Percentiles rank a stretch among this genome's conserved stretches.
phyloP scores from a whole-genome alignment of 2,797 vertebrate species.

The Thripadectes ignobilis region DNA sequence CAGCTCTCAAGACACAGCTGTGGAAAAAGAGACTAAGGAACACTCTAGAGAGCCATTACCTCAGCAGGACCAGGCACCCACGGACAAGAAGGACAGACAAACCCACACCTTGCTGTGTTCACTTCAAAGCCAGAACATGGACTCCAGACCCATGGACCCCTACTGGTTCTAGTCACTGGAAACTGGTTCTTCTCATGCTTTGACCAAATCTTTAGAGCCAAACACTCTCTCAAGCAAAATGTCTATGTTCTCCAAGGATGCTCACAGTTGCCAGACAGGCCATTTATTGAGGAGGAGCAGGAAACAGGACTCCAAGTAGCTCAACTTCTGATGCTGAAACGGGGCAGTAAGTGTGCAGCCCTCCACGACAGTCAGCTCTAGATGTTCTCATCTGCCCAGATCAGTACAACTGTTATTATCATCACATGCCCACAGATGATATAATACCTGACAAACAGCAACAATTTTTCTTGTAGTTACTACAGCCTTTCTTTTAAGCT shows the following conservation, averaged over 20 bases:
- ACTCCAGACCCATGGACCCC: not conserved
- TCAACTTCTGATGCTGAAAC: not conserved
- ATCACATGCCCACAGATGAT: not conserved
- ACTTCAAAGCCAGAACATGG: not conserved
- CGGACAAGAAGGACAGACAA: not conserved
- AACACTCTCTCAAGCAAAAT: not conserved
- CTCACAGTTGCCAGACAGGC: not conserved
- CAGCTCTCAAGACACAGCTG: not conserved
- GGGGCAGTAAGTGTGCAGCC: not conserved
- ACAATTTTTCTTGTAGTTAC: not conserved
- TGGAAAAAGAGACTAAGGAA: not conserved
- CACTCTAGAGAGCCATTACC: not conserved
- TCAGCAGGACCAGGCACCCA: not conserved
- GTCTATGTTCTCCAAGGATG: not conserved
- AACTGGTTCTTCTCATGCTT: not conserved
- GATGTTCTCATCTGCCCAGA: not conserved
- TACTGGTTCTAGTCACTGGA: accelerated
- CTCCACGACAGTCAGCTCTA: not conserved
- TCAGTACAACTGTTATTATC: not conserved
- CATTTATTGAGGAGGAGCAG: accelerated
- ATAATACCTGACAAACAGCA: not conserved
- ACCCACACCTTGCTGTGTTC: not conserved
- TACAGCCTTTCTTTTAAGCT: not conserved
- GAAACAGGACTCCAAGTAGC: not conserved
- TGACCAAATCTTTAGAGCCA: not conserved